Base-by-base conservation (phyloP, 2,113 vertebrate genomes). In the Dromiciops gliroides region DNA sequence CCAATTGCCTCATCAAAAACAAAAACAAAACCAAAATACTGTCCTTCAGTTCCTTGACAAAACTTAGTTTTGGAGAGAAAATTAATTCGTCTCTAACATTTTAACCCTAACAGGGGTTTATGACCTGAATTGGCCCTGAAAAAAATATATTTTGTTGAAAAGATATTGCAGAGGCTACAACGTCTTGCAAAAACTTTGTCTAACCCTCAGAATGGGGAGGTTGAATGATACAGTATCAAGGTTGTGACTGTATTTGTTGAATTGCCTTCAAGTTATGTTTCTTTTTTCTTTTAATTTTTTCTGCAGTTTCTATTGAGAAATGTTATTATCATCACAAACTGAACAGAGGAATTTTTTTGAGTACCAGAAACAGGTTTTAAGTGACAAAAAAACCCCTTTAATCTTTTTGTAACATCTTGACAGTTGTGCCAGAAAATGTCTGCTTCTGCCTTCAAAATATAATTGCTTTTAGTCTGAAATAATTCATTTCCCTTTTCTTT, bases 391-490 rank as follows among this genome's bases (percentile, higher is more conserved):
- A 51, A 49, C 67, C 95, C 92, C 93, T 98, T 98, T 98, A 97
- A 98, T 98, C 95, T 97, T 98, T 98, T 96, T 97, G 95, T 97
- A 98, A 97, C 95, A 97, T 98, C 96, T 96, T 98, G 97, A 97
- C 97, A 98, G 98, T 98, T 98, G 96, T 98, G 97, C 96, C 95
- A 98, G 95, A 97, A 97, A 95, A 94, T 96, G 95, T 98, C 95
- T 96, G 96, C 96, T 98, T 94, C 95, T 98, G 95, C 97, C 97
- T 98, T 98, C 97, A 96, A 98, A 98, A 96, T 97, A 97, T 97
- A 98, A 98, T 98, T 98, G 97, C 96, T 97, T 98, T 98, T 97
- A 44, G 75, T 96, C 95, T 97, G 96, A 97, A 98, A 98, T 98
- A 98, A 98, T 96, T 96, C 8, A 96, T 97, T 98, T 98, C 96